Percentiles rank a stretch among this genome's conserved stretches.
Evolutionary conservation across 2,888 invertebrate genomes (phyloP).

Genomic region (Lydus trimaculatus): DNA sequence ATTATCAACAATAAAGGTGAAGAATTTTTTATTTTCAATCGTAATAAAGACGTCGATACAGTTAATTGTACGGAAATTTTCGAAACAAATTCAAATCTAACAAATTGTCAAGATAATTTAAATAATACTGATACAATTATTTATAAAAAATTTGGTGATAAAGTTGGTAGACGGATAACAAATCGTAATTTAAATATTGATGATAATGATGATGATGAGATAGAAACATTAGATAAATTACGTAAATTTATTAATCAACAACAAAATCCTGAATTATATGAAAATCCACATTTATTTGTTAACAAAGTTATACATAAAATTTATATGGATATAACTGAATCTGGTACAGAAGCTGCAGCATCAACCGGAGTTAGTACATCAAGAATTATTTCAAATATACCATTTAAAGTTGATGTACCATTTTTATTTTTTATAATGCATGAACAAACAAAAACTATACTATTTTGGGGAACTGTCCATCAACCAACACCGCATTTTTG

Average conservation of each 20-base stretch:
- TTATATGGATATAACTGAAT: conserved; percentile 70
- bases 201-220: conserved; percentile 8
- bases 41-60: conserved; percentile 35
- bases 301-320: conserved; percentile 73
- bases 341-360: conserved; percentile 76
- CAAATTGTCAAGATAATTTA: conserved; percentile 40
- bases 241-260: conserved; percentile 50
- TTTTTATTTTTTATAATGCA: conserved; percentile 79
- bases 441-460: conserved; percentile 68
- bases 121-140: conserved; percentile 38
- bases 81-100: conserved; percentile 43
- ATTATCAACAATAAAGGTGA: conserved; percentile 20
- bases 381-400: conserved; percentile 64
- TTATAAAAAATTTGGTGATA: conserved; percentile 52
- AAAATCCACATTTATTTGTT: conserved; percentile 70
- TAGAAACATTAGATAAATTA: conserved; percentile 49
- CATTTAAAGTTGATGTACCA: conserved; percentile 70
- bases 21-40: conserved; percentile 44
- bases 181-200: conserved; percentile 37
- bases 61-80: conserved; percentile 50
- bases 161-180: conserved; percentile 52
- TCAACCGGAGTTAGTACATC: conserved; percentile 68
- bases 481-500: conserved; percentile 61
- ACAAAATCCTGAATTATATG: conserved; percentile 61
- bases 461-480: conserved; percentile 76